These are phyloP conservation scores for Rhagonycha lutea DNA, from an alignment of 2,888 invertebrate species.

Conservation along the genomic window DNA sequence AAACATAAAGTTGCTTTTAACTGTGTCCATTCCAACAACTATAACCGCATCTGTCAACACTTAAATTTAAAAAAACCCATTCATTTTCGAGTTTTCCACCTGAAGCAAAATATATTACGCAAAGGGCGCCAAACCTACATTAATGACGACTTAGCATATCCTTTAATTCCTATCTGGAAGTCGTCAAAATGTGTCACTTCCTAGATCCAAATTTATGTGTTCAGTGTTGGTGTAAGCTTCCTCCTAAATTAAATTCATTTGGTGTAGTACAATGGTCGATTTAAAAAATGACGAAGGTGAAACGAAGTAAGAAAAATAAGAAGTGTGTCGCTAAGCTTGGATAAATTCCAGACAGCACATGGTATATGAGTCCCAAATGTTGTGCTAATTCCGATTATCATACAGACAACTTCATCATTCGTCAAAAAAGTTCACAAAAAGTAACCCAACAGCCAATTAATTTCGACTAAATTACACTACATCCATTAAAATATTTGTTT, in stretches of 20 bases:
- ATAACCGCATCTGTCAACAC: slow-evolving; percentile 24
- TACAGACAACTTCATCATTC: slow-evolving; percentile 21
- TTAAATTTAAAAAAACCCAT: slow-evolving; percentile 14
- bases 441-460: slow-evolving; percentile 17
- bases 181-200: slow-evolving; percentile 8
- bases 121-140: slow-evolving; percentile 14
- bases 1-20: slow-evolving; percentile 22
- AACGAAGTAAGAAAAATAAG: slow-evolving; percentile 1
- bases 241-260: neutral
- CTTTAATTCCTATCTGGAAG: slow-evolving; percentile 17
- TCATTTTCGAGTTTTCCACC: neutral
- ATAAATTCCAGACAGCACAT: slow-evolving; percentile 22
- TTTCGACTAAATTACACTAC: slow-evolving; percentile 14
- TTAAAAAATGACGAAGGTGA: neutral
- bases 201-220: slow-evolving; percentile 14
- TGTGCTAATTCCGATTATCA: slow-evolving; percentile 19
- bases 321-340: slow-evolving; percentile 13
- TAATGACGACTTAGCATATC: neutral
- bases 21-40: slow-evolving; percentile 3
- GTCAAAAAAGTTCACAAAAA: slow-evolving; percentile 11
- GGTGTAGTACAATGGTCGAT: neutral
- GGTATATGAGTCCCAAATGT: slow-evolving; percentile 24
- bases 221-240: slow-evolving; percentile 2
- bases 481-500: neutral
- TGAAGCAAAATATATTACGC: neutral